A percentile compares a stretch with the other conserved stretches of the same genome.
Evolutionary conservation across 2,113 vertebrate species (phyloP).

Genomic region (Atractosteus spatula): DNA sequence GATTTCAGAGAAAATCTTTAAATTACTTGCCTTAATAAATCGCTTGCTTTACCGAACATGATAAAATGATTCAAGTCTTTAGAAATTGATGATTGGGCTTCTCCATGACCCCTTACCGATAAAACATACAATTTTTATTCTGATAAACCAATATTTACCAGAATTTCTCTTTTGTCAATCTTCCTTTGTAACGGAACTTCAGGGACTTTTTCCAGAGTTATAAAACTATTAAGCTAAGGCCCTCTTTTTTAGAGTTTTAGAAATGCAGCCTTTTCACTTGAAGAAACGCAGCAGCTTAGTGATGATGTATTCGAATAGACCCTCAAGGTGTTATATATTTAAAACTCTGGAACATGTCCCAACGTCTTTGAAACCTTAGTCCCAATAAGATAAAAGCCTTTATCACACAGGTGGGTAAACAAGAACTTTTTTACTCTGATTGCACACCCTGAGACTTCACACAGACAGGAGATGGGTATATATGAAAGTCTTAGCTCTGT

Average conservation of each 20-base stretch:
- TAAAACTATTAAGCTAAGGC: neutral
- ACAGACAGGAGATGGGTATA: conserved; percentile 12
- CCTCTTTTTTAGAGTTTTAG: neutral
- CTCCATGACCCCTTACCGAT: neutral
- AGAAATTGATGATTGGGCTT: too few relatives aligned
- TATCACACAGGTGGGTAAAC: conserved; percentile 29
- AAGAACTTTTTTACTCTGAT: neutral
- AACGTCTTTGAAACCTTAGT: conserved; percentile 9
- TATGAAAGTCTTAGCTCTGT: neutral
- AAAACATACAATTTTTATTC: neutral
- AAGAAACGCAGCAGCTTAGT: neutral
- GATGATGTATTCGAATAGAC: neutral
- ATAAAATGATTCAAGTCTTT: too few relatives aligned
- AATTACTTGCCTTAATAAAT: too few relatives aligned
- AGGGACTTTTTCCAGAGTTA: neutral
- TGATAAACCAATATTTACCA: too few relatives aligned
- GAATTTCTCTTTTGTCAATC: neutral
- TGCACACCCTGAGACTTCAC: neutral
- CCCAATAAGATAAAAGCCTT: conserved; percentile 10
- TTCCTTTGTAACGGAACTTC: neutral
- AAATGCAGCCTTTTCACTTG: neutral
- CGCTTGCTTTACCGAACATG: too few relatives aligned
- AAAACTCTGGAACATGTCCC: conserved; percentile 17
- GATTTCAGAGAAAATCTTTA: too few relatives aligned
- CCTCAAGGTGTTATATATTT: neutral